A percentile compares a stretch with the other conserved stretches of the same genome.
These are phyloP conservation scores for Cantharis nigra DNA, from an alignment of 2,888 invertebrate species.

Conservation along the genomic window DNA sequence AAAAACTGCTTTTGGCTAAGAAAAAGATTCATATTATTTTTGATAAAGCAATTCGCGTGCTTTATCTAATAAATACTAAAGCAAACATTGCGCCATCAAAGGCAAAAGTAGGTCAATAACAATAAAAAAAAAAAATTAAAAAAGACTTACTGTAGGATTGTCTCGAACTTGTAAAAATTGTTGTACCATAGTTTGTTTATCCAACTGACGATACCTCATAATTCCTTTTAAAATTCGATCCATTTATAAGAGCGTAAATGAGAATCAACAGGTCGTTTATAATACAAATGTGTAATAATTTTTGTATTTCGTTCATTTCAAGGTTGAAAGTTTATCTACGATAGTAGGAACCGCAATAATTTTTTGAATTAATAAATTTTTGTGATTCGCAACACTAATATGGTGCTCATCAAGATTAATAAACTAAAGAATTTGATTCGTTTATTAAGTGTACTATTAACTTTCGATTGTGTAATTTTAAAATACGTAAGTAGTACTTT, in stretches of 20 bases:
- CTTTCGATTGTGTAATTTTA: neutral
- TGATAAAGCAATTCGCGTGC: neutral
- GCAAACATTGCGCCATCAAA: slow-evolving; percentile 3
- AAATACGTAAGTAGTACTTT: neutral
- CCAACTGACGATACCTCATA: slow-evolving; percentile 83
- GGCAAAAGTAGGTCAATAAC: neutral
- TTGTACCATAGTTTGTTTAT: slow-evolving; percentile 85
- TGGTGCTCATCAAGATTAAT: neutral
- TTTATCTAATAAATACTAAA: neutral
- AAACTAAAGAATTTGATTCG: neutral
- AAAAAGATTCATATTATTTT: neutral
- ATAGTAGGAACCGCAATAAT: neutral
- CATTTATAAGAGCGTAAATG: slow-evolving; percentile 59
- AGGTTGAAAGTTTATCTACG: slow-evolving; percentile 1
- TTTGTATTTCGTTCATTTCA: neutral
- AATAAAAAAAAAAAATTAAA: neutral
- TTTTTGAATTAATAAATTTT: neutral
- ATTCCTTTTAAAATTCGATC: slow-evolving; percentile 88
- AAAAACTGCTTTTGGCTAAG: slow-evolving; percentile 93
- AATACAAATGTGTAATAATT: neutral
- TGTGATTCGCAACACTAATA: neutral
- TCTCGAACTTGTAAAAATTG: slow-evolving; percentile 89
- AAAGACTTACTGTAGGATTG: slow-evolving; percentile 76
- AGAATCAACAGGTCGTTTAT: neutral
- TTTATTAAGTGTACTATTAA: neutral